phyloP scores from a whole-genome alignment of 1,140 invertebrate genomes.

The Streblospio benedicti region DNA sequence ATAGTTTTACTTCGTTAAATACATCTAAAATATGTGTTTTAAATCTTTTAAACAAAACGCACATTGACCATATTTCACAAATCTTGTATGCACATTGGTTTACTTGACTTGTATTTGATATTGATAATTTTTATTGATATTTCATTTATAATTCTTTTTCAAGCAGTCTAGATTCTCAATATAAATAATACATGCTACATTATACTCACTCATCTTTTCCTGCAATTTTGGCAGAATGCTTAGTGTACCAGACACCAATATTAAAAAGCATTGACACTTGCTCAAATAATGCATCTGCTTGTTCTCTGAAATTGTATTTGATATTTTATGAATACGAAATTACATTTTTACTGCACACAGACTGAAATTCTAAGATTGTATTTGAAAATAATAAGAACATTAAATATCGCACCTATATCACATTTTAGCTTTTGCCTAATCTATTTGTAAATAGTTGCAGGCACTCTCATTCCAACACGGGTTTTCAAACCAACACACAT shows the following conservation, averaged over 20 bases:
- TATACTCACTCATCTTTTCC: conserved; percentile 56
- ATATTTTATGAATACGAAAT: not conserved
- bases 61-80: not conserved
- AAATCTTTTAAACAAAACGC: not conserved
- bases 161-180: not conserved
- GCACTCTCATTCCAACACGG: not conserved
- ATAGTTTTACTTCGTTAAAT: not conserved
- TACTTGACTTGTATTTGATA: no score
- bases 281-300: conserved; percentile 58
- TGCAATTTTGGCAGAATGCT: conserved; percentile 61
- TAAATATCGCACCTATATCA: not conserved
- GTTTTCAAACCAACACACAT: not conserved
- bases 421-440: not conserved
- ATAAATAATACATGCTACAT: conserved; percentile 16
- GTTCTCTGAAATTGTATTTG: conserved; percentile 44
- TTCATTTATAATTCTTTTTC: conserved; percentile 11
- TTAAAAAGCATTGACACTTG: conserved; percentile 57
- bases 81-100: not conserved
- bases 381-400: not conserved
- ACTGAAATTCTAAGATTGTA: not conserved
- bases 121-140: no score
- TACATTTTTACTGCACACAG: not conserved
- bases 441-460: not conserved
- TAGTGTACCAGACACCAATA: conserved; percentile 62
- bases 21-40: not conserved